phyloP scores from a whole-genome alignment of 2,888 invertebrate genomes.

The Notocelia uddmanniana region DNA sequence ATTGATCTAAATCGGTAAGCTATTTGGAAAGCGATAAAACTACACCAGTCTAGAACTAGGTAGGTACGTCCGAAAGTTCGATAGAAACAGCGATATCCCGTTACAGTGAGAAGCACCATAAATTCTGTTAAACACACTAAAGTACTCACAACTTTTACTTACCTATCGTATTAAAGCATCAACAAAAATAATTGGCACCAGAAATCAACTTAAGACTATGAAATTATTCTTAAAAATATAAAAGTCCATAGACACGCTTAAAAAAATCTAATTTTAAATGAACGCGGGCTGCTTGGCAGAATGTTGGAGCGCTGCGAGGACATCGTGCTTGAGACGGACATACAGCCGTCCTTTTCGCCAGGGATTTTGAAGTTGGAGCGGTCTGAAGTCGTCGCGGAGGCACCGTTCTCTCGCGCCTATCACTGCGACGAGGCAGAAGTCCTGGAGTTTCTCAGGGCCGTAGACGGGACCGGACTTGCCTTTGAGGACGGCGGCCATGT shows the following conservation, averaged over 20 bases:
- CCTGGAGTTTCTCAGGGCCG: slow-evolving; percentile 92
- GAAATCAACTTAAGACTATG: slow-evolving; percentile 58
- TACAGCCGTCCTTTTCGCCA: slow-evolving; percentile 98
- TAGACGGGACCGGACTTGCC: slow-evolving; percentile 94
- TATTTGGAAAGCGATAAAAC: slow-evolving; percentile 49
- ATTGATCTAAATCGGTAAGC: slow-evolving; percentile 56
- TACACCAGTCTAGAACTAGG: slow-evolving; percentile 48
- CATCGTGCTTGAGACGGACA: slow-evolving; percentile 96
- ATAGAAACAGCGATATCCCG: slow-evolving; percentile 51
- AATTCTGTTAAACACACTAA: slow-evolving; percentile 69
- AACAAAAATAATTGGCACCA: slow-evolving; percentile 79
- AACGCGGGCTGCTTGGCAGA: slow-evolving; percentile 92
- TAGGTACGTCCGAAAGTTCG: slow-evolving; percentile 30
- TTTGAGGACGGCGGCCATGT: slow-evolving; percentile 95
- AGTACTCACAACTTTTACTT: slow-evolving; percentile 78
- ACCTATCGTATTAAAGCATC: slow-evolving; percentile 78
- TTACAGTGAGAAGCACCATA: slow-evolving; percentile 76
- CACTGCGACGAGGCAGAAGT: slow-evolving; percentile 97
- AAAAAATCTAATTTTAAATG: slow-evolving; percentile 70
- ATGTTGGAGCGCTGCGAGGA: slow-evolving; percentile 94
- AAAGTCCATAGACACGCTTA: slow-evolving; percentile 43
- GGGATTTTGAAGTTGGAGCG: slow-evolving; percentile 96
- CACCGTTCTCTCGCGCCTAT: slow-evolving; percentile 98
- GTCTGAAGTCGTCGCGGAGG: slow-evolving; percentile 96
- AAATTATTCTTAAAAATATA: slow-evolving; percentile 43